These are phyloP conservation scores for Rhyacophila brunnea DNA, from an alignment of 1,140 invertebrate species.

Conservation along the genomic window DNA sequence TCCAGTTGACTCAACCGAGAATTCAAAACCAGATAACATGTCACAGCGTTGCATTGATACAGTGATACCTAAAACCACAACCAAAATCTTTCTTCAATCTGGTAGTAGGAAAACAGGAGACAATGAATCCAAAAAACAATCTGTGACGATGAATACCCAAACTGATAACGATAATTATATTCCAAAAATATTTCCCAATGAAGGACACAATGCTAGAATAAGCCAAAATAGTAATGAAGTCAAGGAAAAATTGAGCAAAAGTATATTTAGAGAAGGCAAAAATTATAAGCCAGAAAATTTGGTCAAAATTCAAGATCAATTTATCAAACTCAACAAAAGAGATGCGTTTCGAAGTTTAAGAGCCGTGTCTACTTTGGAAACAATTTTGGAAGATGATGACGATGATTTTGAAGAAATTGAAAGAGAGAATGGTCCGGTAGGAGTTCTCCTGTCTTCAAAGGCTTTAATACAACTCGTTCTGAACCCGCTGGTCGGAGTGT, in stretches of 20 bases:
- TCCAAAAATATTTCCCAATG: no score
- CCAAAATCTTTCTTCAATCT: not conserved
- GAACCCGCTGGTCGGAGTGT: conserved; percentile 77
- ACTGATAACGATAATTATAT: no score
- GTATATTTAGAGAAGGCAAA: no score
- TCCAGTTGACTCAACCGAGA: not conserved
- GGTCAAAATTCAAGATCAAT: not conserved
- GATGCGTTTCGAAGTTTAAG: not conserved
- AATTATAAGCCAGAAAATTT: not conserved
- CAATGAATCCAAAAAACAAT: no score
- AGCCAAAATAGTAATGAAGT: no score
- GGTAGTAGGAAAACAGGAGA: no score
- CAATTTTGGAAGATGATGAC: conserved; percentile 25
- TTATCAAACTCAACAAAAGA: conserved; percentile 18
- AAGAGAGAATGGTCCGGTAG: conserved; percentile 74
- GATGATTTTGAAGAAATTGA: conserved; percentile 45
- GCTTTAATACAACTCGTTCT: conserved; percentile 81
- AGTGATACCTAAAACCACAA: not conserved
- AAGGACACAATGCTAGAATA: no score
- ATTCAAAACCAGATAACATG: conserved; percentile 29
- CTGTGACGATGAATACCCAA: no score
- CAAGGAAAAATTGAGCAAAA: not conserved
- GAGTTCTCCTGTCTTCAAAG: conserved; percentile 81
- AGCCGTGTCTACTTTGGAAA: no score
- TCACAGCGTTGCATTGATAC: no score